Base-by-base conservation (phyloP, 2,888 invertebrate genomes). In the Pachydiplax longipennis region DNA sequence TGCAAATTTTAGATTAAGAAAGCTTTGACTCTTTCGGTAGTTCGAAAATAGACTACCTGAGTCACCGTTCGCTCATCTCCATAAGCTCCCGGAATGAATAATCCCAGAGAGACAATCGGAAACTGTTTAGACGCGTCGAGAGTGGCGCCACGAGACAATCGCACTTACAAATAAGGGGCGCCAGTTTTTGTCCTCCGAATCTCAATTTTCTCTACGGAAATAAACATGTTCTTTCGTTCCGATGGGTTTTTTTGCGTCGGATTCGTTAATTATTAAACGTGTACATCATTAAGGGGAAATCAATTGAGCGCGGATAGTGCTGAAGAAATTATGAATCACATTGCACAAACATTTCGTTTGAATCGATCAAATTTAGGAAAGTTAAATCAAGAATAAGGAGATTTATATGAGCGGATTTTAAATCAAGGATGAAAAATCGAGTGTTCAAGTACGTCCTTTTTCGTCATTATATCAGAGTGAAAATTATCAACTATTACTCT, bases 201-300 rank as follows among this genome's bases (percentile, higher is more conserved):
- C 65, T 22, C 65, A 65, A 58, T 53, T 83, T 83, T 15, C 8
- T 83, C 22, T 25, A 18, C 35, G 53, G 58, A 61, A 83, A 83
- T 83, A 83, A 83, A 83, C 35, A 83, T 61, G 58, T 83, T 83
- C 53, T 58, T 58, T 13, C 22, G 58, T 8, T 48, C 10, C 35
- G 83, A 18, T 12, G 35, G 35, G 35, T 83, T 83, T 83, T 82
- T 83, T 83, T 31, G 35, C 58, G 31, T 31, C 8, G 35, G 58
- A 58, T 15, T 83, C 83, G 44, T 83, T 83, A 83, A 83, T 83
- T 83, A 83, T 83, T 83, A 58, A 83, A 83, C 18, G 58, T 83
- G 83, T 83, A 83, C 61, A 83, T 83, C 35, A 83, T 83, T 83
- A 83, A 83, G 83, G 53, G 58, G 35, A 35, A 83, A 83, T 83